These are phyloP conservation scores for Rhinoptilus africanus DNA, from an alignment of 2,113 vertebrate genomes.

Conservation along the genomic window DNA sequence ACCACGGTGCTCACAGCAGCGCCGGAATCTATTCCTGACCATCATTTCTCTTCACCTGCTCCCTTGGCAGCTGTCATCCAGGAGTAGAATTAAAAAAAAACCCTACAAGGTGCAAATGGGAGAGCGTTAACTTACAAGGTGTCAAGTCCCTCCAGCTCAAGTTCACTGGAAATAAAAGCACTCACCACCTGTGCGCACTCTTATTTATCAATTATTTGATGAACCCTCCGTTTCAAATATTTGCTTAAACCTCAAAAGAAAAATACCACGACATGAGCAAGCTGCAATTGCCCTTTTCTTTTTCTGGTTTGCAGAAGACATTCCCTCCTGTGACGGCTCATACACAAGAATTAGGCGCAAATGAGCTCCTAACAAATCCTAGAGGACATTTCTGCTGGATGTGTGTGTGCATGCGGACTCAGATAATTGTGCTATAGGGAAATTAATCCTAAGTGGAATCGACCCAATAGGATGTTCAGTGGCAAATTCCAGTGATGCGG, in stretches of 20 bases:
- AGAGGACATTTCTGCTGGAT: neutral
- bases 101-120: neutral
- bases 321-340: neutral
- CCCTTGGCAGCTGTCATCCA: neutral
- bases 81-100: neutral
- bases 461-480: neutral
- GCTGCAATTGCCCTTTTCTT: neutral
- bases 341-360: neutral
- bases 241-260: neutral
- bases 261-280: neutral
- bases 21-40: neutral
- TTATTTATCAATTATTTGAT: neutral
- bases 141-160: neutral
- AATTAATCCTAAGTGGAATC: neutral
- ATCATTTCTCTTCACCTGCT: neutral
- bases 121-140: neutral
- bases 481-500: neutral
- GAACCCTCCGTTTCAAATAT: neutral
- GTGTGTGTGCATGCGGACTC: rapidly evolving
- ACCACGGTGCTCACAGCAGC: neutral
- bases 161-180: neutral
- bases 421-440: neutral
- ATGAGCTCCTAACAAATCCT: neutral
- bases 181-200: neutral
- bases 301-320: neutral